phyloP scores from a whole-genome alignment of 2,113 vertebrate genomes.

The Phylloscopus trochilus region DNA sequence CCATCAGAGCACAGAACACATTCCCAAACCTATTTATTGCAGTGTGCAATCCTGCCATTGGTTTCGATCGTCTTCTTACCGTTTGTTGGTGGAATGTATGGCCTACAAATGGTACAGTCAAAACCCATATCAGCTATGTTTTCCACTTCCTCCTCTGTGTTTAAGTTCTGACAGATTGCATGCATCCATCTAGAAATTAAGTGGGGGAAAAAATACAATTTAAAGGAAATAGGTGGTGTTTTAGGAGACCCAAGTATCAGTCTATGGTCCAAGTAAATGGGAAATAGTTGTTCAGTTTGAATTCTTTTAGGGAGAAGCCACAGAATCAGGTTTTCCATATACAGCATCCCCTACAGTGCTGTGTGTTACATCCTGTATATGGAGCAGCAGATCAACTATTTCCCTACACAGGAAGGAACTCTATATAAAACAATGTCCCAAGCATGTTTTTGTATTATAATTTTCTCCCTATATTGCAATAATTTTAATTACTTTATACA shows the following conservation, averaged over 20 bases:
- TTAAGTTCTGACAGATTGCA: constrained; percentile 90
- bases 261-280: neutral
- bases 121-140: constrained; percentile 89
- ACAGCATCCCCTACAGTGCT: neutral
- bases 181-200: constrained; percentile 92
- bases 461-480: neutral
- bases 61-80: constrained; percentile 74
- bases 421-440: neutral
- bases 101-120: constrained; percentile 91
- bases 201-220: constrained; percentile 58
- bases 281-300: neutral
- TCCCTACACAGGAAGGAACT: neutral
- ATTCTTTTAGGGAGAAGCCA: neutral
- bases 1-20: constrained; percentile 25
- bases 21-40: constrained; percentile 25
- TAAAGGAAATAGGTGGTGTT: constrained; percentile 59
- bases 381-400: neutral
- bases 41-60: constrained; percentile 26
- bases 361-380: neutral
- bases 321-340: neutral
- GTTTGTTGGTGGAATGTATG: constrained; percentile 71
- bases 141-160: constrained; percentile 90
- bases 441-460: neutral
- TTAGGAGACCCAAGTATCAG: constrained; percentile 46
- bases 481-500: neutral